Evolutionary conservation across 2,797 vertebrate genomes (phyloP).

Genomic region (Setipinna tenuifilis): DNA sequence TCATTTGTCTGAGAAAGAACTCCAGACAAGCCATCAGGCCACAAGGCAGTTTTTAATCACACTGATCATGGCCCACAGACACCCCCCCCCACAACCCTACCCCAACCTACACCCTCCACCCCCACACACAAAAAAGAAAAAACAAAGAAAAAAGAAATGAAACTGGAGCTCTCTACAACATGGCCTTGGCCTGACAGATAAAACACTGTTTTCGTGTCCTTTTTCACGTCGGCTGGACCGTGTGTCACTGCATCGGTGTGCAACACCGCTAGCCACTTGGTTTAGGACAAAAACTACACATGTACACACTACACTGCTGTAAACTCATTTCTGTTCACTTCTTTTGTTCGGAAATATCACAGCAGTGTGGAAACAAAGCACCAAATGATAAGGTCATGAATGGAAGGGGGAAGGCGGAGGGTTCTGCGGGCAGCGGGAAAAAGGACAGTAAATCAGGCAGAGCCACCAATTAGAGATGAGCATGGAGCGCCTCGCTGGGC

Average conservation of each 20-base stretch:
- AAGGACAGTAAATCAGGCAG: constrained; percentile 68
- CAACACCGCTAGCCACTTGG: not conserved
- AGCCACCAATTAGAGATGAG: constrained; percentile 60
- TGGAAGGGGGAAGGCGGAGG: constrained; percentile 39
- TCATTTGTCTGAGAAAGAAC: constrained; percentile 18
- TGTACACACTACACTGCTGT: not conserved
- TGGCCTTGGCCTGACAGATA: not conserved
- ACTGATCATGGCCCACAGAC: constrained; percentile 49
- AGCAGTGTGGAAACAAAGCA: not conserved
- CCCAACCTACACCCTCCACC: not conserved
- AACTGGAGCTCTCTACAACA: not conserved
- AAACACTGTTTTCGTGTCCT: not conserved
- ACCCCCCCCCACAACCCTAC: constrained; percentile 29
- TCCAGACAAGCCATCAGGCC: constrained; percentile 20
- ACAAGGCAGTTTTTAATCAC: constrained; percentile 11
- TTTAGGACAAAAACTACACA: not conserved
- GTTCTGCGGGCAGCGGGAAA: constrained; percentile 60
- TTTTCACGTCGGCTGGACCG: not conserved
- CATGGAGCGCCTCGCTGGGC: not conserved
- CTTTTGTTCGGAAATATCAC: not conserved
- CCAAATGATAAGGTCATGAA: not conserved
- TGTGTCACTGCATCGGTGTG: not conserved
- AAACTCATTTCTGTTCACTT: not conserved
- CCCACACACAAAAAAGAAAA: not conserved
- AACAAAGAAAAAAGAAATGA: not conserved